These are phyloP conservation scores for Plebejus melissa DNA, from an alignment of 2,888 invertebrate genomes.

Conservation along the genomic window DNA sequence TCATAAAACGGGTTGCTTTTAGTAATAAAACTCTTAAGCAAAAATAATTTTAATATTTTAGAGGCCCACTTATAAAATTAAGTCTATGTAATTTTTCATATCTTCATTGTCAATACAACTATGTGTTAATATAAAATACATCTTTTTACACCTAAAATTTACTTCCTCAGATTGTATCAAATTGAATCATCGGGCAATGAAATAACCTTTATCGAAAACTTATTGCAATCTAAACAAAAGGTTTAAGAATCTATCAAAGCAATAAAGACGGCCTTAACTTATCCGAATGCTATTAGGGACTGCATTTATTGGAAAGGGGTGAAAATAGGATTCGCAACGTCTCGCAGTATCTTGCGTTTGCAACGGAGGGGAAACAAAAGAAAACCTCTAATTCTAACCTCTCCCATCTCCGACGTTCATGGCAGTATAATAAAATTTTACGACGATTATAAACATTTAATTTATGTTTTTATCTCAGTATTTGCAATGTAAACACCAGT, in stretches of 20 bases:
- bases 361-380: slow-evolving; percentile 18
- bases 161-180: not conserved
- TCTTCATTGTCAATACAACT: too few relatives aligned
- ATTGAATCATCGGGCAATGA: not conserved
- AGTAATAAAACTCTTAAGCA: not conserved
- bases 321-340: slow-evolving; percentile 9
- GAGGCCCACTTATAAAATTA: not conserved
- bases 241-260: slow-evolving; percentile 6
- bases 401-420: slow-evolving; percentile 5
- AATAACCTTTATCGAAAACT: not conserved
- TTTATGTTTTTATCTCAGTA: slow-evolving; percentile 12
- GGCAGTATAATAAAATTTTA: slow-evolving; percentile 24
- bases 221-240: slow-evolving; percentile 11
- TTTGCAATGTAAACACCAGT: slow-evolving; percentile 16
- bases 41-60: not conserved
- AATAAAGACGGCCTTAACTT: slow-evolving; percentile 22
- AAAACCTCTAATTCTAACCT: slow-evolving; percentile 23
- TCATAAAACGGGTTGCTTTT: not conserved
- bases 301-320: slow-evolving; percentile 28
- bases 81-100: too few relatives aligned
- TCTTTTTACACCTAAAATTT: too few relatives aligned
- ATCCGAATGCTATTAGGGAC: slow-evolving; percentile 15
- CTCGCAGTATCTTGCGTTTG: slow-evolving; percentile 21
- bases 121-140: too few relatives aligned
- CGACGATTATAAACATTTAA: slow-evolving; percentile 18